These are phyloP conservation scores for Desmodus rotundus DNA, from an alignment of 2,113 vertebrate genomes.

Conservation along the genomic window DNA sequence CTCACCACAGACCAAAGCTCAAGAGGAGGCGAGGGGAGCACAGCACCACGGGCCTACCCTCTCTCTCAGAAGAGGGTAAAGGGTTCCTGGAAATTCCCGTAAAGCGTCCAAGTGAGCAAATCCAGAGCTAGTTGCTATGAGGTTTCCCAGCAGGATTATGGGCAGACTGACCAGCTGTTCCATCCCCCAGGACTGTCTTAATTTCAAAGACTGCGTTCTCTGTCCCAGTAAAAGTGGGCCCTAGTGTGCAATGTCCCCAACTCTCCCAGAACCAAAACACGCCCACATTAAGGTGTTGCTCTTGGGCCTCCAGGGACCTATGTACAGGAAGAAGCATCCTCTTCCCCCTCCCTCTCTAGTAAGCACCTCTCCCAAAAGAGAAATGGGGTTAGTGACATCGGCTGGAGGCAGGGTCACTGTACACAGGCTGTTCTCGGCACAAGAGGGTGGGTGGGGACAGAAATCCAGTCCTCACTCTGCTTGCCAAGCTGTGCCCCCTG, in stretches of 20 bases:
- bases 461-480: neutral
- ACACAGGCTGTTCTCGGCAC: neutral
- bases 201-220: conserved; percentile 28
- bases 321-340: neutral
- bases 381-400: neutral
- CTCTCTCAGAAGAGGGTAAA: conserved; percentile 45
- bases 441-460: neutral
- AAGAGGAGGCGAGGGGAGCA: neutral
- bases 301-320: neutral
- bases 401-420: neutral
- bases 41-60: neutral
- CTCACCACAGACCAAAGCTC: conserved; percentile 50
- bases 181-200: neutral
- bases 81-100: conserved; percentile 40
- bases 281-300: neutral
- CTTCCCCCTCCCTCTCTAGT: neutral
- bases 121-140: neutral
- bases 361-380: neutral
- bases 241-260: neutral
- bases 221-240: neutral
- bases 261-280: neutral
- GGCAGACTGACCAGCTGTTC: conserved; percentile 40
- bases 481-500: neutral
- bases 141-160: conserved; percentile 33
- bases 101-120: conserved; percentile 37